Evolutionary conservation across 2,888 invertebrate genomes (phyloP), one percentile per base, ranked within the genome.

Genomic region (Drosophila colorata): DNA sequence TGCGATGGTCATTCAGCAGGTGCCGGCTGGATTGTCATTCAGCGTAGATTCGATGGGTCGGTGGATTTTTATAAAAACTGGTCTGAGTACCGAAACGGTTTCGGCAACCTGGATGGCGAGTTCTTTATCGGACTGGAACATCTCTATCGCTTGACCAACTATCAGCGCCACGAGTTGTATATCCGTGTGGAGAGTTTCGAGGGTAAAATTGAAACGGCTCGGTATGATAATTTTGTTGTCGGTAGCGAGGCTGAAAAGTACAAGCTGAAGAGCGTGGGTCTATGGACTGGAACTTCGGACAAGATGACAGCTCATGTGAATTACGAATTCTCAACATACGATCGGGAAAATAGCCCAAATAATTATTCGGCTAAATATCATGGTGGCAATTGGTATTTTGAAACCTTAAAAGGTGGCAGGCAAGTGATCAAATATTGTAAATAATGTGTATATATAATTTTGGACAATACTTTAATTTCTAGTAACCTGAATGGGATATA

Each of bases 21-120:
- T 14, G 8, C 51, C 13, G 51, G 51, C 37, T 51, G 51, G 51
- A 14, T 16, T 2, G 16, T 38, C 14, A 51, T 51, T 2, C 51
- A 38, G 23, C 13, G 8, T 1, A 23, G 51, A 5, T 1, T 7
- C 4, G 3, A 25, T 51, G 49, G 37, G 1, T 2, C 13, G 2
- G 14, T 37, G 2, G 2, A 51, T 2, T 51, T 51, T 14, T 25
- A 16, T 38, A 37, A 25, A 2, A 13, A 9, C 16, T 51, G 37
- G 37, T 14, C 6, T 16, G 37, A 51, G 7, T 38, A 51, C 16
- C 14, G 23, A 1, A 2, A 16, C 1, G 51, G 51, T 2, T 51
- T 51, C 2, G 51, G 51, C 5, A 1, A 25, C 0, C 11, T 51
- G 11, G 2, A 13, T 1, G 3, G 4, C 1, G 37, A 51, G 16